These are phyloP conservation scores for Helogale parvula DNA, from an alignment of 2,113 vertebrate species.

Conservation along the genomic window DNA sequence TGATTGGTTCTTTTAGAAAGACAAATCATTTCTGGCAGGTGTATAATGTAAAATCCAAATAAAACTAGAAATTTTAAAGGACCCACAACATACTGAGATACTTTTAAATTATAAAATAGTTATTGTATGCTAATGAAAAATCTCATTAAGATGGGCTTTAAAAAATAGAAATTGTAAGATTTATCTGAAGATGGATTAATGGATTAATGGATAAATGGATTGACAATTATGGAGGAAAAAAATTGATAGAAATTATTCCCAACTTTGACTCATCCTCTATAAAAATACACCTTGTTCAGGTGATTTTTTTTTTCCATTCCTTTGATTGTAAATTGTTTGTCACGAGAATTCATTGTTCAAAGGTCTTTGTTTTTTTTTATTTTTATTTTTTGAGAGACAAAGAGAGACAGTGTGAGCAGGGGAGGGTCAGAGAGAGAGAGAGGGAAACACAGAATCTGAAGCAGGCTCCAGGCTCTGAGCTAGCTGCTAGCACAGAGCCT, in stretches of 20 bases:
- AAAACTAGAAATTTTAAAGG: not conserved
- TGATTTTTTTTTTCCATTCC: not conserved
- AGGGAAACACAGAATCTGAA: too few relatives aligned
- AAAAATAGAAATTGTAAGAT: not conserved
- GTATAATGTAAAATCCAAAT: not conserved
- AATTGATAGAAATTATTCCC: not conserved
- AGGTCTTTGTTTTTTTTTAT: not conserved
- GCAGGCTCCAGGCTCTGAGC: too few relatives aligned
- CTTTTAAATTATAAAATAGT: not conserved
- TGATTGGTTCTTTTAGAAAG: conserved; percentile 9
- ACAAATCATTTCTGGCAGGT: not conserved
- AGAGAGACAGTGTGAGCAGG: too few relatives aligned
- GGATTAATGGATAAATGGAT: not conserved
- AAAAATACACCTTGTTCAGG: not conserved
- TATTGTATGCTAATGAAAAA: not conserved
- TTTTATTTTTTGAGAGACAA: too few relatives aligned
- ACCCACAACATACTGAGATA: not conserved
- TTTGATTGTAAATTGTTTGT: not conserved
- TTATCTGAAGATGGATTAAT: not conserved
- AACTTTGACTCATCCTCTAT: not conserved
- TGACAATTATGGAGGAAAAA: not conserved
- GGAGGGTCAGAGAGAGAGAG: too few relatives aligned
- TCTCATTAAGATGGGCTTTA: not conserved
- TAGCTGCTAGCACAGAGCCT: too few relatives aligned
- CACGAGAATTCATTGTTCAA: not conserved